Conservation (phyloP, 2,113 vertebrate species). For the Mesitornis unicolor region DNA sequence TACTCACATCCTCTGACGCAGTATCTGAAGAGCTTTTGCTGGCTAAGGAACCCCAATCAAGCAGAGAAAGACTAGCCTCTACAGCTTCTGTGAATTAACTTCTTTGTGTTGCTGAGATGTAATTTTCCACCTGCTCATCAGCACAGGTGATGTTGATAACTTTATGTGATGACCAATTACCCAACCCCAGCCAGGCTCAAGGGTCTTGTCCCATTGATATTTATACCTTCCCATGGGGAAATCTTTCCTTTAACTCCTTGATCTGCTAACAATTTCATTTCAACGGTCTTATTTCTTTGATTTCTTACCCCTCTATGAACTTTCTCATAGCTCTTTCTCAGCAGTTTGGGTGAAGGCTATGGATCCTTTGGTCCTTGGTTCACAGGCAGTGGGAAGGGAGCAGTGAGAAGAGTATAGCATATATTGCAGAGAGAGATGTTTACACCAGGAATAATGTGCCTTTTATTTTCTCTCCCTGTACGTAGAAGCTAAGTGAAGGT, state of each 20-base stretch:
- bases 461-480: not conserved
- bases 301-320: not conserved
- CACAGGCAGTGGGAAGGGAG: not conserved
- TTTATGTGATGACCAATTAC: not conserved
- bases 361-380: not conserved
- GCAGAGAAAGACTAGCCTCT: fast-evolving
- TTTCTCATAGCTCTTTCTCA: not conserved
- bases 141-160: not conserved
- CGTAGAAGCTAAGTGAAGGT: not conserved
- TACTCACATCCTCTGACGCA: not conserved
- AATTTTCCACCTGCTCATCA: not conserved
- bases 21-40: not conserved
- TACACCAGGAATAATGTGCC: not conserved
- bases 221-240: not conserved
- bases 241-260: not conserved
- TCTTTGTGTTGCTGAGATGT: not conserved
- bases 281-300: not conserved
- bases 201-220: not conserved
- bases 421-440: not conserved
- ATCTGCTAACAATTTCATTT: not conserved
- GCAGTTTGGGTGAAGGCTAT: too few relatives aligned
- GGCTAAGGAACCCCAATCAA: not conserved
- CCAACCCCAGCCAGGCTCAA: not conserved
- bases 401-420: too few relatives aligned
- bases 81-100: not conserved